phyloP scores from a whole-genome alignment of 1,140 invertebrate species.

The Drosophila trapezifrons region DNA sequence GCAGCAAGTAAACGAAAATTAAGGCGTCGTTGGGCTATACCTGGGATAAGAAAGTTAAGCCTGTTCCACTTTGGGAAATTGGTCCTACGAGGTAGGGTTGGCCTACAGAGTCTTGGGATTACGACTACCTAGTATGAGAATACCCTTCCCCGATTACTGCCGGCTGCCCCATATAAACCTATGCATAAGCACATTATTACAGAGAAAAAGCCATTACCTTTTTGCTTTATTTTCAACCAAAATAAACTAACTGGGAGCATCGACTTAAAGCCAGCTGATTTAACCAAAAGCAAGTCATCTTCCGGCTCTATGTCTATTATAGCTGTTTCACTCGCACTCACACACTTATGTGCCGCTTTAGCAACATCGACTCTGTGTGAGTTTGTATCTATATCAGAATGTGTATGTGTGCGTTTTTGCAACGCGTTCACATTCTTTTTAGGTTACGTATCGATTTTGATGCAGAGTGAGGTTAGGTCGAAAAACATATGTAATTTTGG shows the following conservation, averaged over 20 bases:
- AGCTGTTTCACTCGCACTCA: constrained; percentile 54
- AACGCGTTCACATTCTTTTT: constrained; percentile 74
- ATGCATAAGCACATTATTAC: constrained; percentile 1
- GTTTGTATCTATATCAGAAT: constrained; percentile 53
- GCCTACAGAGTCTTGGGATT: not conserved
- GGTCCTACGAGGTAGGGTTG: constrained; percentile 7
- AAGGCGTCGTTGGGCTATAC: constrained; percentile 53
- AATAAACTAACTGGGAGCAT: not conserved
- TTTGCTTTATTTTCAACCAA: not conserved
- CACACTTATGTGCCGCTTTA: constrained; percentile 21
- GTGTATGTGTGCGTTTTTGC: constrained; percentile 59
- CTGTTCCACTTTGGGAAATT: not conserved
- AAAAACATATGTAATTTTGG: constrained; percentile 40
- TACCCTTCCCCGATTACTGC: not conserved
- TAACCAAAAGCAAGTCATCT: not conserved
- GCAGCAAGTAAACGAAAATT: constrained; percentile 43
- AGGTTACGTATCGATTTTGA: constrained; percentile 82
- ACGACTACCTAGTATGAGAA: constrained; percentile 1
- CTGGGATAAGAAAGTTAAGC: constrained; percentile 33
- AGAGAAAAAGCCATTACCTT: not conserved
- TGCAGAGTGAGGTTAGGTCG: constrained; percentile 68
- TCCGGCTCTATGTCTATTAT: constrained; percentile 64
- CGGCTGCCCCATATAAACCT: not conserved
- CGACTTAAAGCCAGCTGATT: not conserved
- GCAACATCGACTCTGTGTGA: constrained; percentile 30